Base-by-base conservation (phyloP, 2,888 invertebrate genomes). In the Caenorhabditis angaria region DNA sequence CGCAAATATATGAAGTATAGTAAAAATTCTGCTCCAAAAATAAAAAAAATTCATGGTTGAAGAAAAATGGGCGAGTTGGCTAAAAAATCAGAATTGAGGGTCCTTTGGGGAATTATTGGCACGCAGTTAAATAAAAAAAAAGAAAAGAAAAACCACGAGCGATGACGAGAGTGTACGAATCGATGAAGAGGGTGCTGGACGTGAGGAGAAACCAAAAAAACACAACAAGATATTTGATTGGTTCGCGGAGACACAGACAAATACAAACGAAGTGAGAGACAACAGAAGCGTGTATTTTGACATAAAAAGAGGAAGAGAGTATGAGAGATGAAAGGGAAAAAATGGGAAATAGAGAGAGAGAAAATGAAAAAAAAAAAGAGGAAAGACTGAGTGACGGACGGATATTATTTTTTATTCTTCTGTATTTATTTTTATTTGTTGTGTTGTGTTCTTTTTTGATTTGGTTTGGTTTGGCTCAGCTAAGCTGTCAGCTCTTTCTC, bases 181-280 rank as follows among this genome's bases (percentile, higher is more conserved):
- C 55, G 55, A 56, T 56, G 55, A 28, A 28, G 54, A 54, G 54
- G 28, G 54, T 28, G 54, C 18, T 4, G 22, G 54, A 54, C 24
- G 54, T n/a, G 22, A n/a, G n/a, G 14, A 54, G 24, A 5, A 27
- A 54, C 12, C 54, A 25, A 25, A 27, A 27, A 27, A 54, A 18
- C 24, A 22, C 27, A 25, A 12, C 27, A 8, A 27, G 54, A 25
- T 4, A 54, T 1, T 27, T 10, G n/a, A 2, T 10, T 2, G 41
- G 14, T 3, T 41, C 41, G 41, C 41, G 41, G 41, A 41, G 41
- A 41, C 41, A 18, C 3, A 41, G 41, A 41, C 41, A 41, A 41
- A 41, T 41, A 41, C 41, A 41, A 41, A 12, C 41, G 41, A n/a
- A n/a, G 41, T 18, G 10, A 12, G 41, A 41, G 41, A 41, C 41